Evolutionary conservation across 1,140 invertebrate species (phyloP), one percentile per base, ranked within the genome.

Genomic region (Mya arenaria): DNA sequence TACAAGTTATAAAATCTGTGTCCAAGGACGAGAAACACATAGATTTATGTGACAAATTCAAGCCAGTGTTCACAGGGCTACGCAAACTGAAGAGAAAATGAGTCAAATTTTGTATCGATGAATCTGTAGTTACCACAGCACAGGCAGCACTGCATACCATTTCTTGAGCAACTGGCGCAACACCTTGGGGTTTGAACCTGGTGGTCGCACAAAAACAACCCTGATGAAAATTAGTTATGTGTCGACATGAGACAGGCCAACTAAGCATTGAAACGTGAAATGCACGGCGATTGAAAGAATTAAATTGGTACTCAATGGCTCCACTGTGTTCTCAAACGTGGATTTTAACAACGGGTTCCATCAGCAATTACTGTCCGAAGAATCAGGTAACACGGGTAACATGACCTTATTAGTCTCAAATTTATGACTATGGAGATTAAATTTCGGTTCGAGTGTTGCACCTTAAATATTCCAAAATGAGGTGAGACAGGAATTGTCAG

Each of bases 181-280:
- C 87, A 13, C 83, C 88, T 15, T 90, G 89, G 89, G 83, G 87
- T 4, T 84, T 77, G 4, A 68, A 80, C 6, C 72, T 89, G 10
- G 87, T 88, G 10, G 72, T 85, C 10, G 78, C 81, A 34, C 36
- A 55, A 62, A 62, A n/a, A 13, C 79, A 19, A 32, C 85, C 4
- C 78, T 77, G 37, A 83, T 88, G 0, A 82, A 88, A 23, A 83
- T 85, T 86, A 28, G 58, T 30, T 23, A 62, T 23, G 63, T 80
- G 1, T 83, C 82, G 41, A 41, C 69, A 66, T 71, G 62, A 8
- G 83, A 86, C 17, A 39, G 44, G 23, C 4, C 58, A 44, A 13
- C 74, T 84, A 41, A 34, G 65, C 3, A 84, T 73, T 0, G 83
- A 85, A n/a, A n/a, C n/a, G n/a, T 60, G 15, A 84, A 83, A 68